These are phyloP conservation scores for Poeciliopsis turrubarensis DNA, from an alignment of 2,113 vertebrate species.

Conservation along the genomic window DNA sequence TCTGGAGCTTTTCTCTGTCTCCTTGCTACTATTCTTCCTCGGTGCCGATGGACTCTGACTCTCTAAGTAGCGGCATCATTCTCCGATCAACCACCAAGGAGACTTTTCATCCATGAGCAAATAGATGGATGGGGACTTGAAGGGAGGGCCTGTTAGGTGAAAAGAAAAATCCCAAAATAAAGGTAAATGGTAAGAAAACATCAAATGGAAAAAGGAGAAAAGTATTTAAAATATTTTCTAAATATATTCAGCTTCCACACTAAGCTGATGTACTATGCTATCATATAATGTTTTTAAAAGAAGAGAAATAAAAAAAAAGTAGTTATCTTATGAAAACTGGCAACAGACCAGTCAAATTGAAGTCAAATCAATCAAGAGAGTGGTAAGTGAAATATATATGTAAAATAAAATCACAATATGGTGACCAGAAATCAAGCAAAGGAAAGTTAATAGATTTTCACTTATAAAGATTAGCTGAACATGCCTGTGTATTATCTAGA, in stretches of 20 bases:
- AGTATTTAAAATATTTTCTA: background rate
- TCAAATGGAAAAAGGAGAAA: background rate
- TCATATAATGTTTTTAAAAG: no score
- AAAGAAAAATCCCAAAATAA: conserved; percentile 17
- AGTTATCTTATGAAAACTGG: background rate
- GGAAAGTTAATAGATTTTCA: no score
- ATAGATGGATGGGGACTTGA: background rate
- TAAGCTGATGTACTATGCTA: background rate
- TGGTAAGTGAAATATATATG: no score
- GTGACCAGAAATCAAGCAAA: no score
- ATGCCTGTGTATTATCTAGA: no score
- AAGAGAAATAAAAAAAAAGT: background rate
- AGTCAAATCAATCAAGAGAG: no score
- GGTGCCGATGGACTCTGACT: conserved; percentile 74
- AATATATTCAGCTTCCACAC: background rate
- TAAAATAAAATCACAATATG: no score
- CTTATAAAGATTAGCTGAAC: no score
- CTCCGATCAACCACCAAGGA: conserved; percentile 81
- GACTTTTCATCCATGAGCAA: conserved; percentile 75
- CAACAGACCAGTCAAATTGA: background rate
- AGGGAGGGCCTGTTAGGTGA: background rate
- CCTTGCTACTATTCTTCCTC: conserved; percentile 49
- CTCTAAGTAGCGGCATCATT: conserved; percentile 85
- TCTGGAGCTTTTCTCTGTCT: conserved; percentile 76
- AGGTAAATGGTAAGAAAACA: conserved; percentile 18